phyloP scores from a whole-genome alignment of 92 coral and sea anemone genomes.

The Micromussa lordhowensis region DNA sequence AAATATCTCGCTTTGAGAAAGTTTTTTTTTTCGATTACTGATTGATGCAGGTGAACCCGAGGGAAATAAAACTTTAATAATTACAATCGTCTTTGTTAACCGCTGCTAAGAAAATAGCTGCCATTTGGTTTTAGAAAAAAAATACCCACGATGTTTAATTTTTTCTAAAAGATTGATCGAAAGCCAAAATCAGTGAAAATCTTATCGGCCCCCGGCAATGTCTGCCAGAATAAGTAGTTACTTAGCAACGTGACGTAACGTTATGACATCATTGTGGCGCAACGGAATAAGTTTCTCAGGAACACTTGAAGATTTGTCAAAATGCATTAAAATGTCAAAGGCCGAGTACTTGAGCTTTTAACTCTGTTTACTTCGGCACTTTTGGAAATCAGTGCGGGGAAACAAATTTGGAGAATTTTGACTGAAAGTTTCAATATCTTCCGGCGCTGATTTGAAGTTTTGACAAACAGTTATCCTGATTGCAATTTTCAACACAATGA shows the following conservation, averaged over 20 bases:
- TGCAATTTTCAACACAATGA: neutral
- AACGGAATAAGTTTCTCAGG: neutral
- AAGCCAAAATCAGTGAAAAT: no score
- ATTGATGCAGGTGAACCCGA: no score
- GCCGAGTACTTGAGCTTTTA: neutral
- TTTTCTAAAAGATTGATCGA: no score
- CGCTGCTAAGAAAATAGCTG: no score
- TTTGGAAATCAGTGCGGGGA: neutral
- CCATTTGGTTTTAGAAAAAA: no score
- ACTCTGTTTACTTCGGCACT: neutral
- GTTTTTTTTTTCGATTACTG: no score
- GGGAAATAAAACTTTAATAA: no score
- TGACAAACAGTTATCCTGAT: neutral
- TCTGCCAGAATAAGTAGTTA: neutral
- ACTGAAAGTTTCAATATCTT: neutral
- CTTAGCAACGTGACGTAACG: constrained; percentile 10
- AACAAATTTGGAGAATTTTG: neutral
- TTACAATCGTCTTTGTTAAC: no score
- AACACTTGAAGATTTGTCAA: neutral
- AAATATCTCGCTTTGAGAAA: no score
- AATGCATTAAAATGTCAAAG: neutral
- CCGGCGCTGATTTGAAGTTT: neutral
- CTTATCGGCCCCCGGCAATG: neutral
- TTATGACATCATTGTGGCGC: neutral
- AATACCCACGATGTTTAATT: no score